Conservation (phyloP, 2,797 vertebrate genomes). For the Sphenopsis melanotis region DNA sequence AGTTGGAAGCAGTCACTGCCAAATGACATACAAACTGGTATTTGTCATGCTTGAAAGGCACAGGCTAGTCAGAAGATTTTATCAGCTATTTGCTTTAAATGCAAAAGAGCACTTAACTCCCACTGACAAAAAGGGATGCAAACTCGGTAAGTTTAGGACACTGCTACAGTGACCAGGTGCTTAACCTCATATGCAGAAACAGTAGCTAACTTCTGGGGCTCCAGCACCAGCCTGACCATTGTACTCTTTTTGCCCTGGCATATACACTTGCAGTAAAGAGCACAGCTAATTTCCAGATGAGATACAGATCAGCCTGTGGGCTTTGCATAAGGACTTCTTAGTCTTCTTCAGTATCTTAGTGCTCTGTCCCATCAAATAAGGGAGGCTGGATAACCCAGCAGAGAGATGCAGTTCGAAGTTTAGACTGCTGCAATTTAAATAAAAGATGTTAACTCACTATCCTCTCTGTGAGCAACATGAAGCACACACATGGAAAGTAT, state of each 20-base stretch:
- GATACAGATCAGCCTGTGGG: not conserved
- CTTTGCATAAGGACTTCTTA: not conserved
- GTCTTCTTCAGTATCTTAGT: not conserved
- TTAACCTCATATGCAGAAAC: not conserved
- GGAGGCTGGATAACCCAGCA: not conserved
- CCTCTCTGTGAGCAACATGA: not conserved
- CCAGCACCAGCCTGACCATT: not conserved
- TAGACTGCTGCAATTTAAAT: not conserved
- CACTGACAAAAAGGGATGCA: not conserved
- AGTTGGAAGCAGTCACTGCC: not conserved
- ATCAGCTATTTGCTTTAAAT: conserved; percentile 18
- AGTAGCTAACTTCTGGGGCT: not conserved
- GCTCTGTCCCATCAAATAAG: not conserved
- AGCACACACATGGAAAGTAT: not conserved
- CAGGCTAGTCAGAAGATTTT: not conserved
- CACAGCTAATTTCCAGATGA: not conserved
- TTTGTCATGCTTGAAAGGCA: conserved; percentile 20
- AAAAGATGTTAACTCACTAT: not conserved
- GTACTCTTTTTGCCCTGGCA: rapidly evolving
- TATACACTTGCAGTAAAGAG: rapidly evolving
- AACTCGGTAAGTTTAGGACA: not conserved
- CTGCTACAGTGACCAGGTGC: not conserved
- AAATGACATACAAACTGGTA: not conserved
- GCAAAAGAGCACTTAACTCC: not conserved
- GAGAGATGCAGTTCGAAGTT: not conserved